Conservation (phyloP, 2,888 invertebrate genomes). For the Elmis aenea region DNA sequence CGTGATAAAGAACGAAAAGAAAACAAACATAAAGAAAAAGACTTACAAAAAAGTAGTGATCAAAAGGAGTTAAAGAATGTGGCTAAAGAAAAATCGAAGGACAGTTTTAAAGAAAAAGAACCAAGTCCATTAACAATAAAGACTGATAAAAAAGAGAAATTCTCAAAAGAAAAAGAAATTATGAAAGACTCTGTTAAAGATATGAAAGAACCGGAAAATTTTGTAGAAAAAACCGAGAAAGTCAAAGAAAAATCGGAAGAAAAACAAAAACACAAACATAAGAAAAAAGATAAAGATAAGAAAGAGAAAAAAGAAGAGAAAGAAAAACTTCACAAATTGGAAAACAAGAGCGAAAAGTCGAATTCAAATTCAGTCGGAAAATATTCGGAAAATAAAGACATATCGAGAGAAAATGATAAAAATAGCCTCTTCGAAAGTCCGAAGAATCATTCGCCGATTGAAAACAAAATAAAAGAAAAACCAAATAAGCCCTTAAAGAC, state of each 20-base stretch:
- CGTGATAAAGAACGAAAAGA: conserved; percentile 58
- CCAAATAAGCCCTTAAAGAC: conserved; percentile 24
- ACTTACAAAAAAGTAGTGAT: conserved; percentile 30
- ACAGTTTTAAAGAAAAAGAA: conserved; percentile 38
- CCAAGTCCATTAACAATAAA: conserved; percentile 51
- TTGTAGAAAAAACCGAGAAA: conserved; percentile 33
- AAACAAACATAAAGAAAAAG: conserved; percentile 39
- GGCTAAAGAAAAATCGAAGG: conserved; percentile 37
- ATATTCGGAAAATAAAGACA: conserved; percentile 34
- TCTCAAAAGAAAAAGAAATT: conserved; percentile 45
- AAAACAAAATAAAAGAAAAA: conserved; percentile 22
- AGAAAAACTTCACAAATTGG: conserved; percentile 32
- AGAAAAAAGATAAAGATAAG: conserved; percentile 49
- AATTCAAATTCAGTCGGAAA: conserved; percentile 11
- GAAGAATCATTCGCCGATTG: conserved; percentile 15
- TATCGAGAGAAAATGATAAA: conserved; percentile 33
- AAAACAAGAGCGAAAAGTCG: conserved; percentile 29
- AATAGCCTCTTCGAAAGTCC: conserved; percentile 29
- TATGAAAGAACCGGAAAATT: conserved; percentile 39
- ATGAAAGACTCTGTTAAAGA: conserved; percentile 38
- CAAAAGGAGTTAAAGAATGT: conserved; percentile 25
- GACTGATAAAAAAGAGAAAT: conserved; percentile 53
- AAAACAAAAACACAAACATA: conserved; percentile 51
- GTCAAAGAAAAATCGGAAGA: conserved; percentile 41
- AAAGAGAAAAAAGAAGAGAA: conserved; percentile 53